These are phyloP conservation scores for Cosmia pyralina DNA, from an alignment of 2,888 invertebrate genomes.

Conservation along the genomic window DNA sequence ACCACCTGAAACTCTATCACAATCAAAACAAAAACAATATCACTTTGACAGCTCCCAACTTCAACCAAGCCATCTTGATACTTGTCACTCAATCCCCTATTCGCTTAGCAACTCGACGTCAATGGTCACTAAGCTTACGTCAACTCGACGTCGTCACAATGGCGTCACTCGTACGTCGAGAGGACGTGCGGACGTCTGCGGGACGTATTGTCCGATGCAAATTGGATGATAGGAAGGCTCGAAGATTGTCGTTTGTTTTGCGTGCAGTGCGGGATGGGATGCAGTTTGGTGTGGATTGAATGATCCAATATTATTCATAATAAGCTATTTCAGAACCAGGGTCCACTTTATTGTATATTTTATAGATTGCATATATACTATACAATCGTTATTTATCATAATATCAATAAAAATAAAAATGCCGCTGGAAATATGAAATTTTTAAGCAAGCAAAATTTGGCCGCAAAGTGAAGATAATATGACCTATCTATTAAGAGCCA, in stretches of 20 bases:
- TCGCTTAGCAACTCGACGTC: slow-evolving; percentile 54
- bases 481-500: too few relatives aligned
- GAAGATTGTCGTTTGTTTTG: slow-evolving; percentile 51
- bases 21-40: slow-evolving; percentile 25
- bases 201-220: slow-evolving; percentile 53
- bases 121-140: slow-evolving; percentile 56
- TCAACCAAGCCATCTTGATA: slow-evolving; percentile 51
- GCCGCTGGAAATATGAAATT: too few relatives aligned
- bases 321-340: neutral
- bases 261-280: slow-evolving; percentile 6
- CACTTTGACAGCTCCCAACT: slow-evolving; percentile 41
- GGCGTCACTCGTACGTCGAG: slow-evolving; percentile 56
- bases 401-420: neutral
- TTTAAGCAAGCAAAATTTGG: neutral
- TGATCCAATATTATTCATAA: neutral
- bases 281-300: neutral
- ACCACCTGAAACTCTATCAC: slow-evolving; percentile 12
- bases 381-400: neutral
- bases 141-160: slow-evolving; percentile 58
- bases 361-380: neutral
- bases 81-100: slow-evolving; percentile 55
- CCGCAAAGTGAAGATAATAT: too few relatives aligned
- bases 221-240: slow-evolving; percentile 48
- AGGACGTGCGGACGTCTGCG: slow-evolving; percentile 52
- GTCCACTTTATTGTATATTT: neutral